Evolutionary conservation across 2,113 vertebrate species (phyloP), one percentile per base, ranked within the genome.

Genomic region (Caloenas nicobarica): DNA sequence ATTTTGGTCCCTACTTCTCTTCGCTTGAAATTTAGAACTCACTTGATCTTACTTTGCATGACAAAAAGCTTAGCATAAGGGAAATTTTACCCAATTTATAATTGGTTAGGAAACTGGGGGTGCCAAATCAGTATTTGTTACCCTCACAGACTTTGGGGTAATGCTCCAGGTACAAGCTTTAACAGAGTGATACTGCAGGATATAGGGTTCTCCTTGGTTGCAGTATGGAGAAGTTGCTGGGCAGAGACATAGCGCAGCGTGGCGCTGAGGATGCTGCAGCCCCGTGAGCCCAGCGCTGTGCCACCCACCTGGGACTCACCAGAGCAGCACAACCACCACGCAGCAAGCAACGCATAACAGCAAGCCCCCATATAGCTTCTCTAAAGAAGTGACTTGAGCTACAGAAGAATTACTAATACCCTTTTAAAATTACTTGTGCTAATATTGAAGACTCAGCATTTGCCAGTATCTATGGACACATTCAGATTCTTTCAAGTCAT

Each of bases 141-240:
- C 14, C 25, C 61, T 86, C 29, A 34, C 26, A 36, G 50, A 33
- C 28, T 89, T 48, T 77, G 46, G 31, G 9, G 13, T 66, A 29
- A 38, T 50, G 56, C 4, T 80, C 56, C 56, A 76, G 56, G 31
- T 64, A 54, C 5, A 25, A 70, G 29, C 5, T 22, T 76, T 76
- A 70, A 34, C 24, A 62, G 14, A 26, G 31, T 26, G 34, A 6
- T 50, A 8, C 25, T 76, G 12, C 2, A 72, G n/a, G 51, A 33
- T 51, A 15, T 9, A 29, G 46, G 16, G 13, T 38, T 53, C 9
- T 12, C 18, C 15, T 57, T 2, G 0, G 1, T 36, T 1, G 3
- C 36, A 6, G 40, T 24, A 8, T 42, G 22, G 62, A 69, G 66
- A 28, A 19, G 13, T 31, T 34, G 21, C 44, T 34, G 38, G 25